A percentile compares a stretch with the other conserved stretches of the same genome.
Evolutionary conservation across 2,113 vertebrate genomes (phyloP).

Genomic region (Bubo blakistoni): DNA sequence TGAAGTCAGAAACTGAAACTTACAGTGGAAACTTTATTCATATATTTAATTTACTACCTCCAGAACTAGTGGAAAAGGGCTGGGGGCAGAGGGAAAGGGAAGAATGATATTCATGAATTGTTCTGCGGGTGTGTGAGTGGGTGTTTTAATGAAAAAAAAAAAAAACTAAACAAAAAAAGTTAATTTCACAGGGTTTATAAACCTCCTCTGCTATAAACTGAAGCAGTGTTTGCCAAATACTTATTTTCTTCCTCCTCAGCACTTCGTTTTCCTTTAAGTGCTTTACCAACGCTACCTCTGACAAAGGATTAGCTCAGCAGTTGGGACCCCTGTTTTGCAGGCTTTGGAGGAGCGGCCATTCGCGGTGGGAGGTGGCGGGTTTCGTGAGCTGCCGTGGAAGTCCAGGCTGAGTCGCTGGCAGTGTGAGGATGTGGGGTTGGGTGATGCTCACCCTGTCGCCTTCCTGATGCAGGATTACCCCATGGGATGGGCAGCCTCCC

Average conservation of each 20-base stretch:
- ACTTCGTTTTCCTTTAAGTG: neutral
- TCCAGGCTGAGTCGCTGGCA: neutral
- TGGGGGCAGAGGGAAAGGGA: neutral
- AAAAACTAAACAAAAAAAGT: neutral
- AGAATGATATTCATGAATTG: neutral
- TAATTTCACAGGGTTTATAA: constrained; percentile 12
- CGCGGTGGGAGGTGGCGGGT: accelerated
- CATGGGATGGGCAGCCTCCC: neutral
- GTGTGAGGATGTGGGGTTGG: neutral
- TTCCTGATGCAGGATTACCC: neutral
- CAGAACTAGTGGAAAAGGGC: constrained; percentile 17
- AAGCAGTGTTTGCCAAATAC: neutral
- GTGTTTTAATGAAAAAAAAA: neutral
- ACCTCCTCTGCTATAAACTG: neutral
- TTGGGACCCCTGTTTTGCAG: accelerated
- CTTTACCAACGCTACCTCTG: neutral
- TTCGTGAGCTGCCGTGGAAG: neutral
- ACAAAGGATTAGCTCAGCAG: accelerated
- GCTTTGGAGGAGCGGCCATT: neutral
- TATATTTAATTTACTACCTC: constrained; percentile 16
- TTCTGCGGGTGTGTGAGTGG: neutral
- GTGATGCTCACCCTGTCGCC: neutral
- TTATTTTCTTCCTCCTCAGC: neutral
- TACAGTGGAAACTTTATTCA: constrained; percentile 44
- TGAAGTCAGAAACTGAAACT: constrained; percentile 33